Percentiles rank a stretch among this genome's conserved stretches.
Conservation (phyloP, 2,888 invertebrate species). For the Epiblema foenella region DNA sequence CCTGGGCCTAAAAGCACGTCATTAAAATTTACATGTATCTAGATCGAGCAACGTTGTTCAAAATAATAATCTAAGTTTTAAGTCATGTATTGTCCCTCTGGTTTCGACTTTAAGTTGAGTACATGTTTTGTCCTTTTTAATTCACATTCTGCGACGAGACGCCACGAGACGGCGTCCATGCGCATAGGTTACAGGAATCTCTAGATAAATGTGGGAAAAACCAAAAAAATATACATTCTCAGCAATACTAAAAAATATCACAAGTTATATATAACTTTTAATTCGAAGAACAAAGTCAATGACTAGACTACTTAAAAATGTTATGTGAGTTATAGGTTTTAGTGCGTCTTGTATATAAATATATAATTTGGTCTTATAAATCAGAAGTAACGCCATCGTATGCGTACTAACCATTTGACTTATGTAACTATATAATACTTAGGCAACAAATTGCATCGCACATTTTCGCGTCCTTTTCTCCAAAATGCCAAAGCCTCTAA, state of each 20-base stretch:
- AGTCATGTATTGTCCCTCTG: background rate
- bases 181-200: no score
- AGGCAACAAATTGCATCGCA: background rate
- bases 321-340: no score
- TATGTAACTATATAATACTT: background rate
- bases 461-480: background rate
- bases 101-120: background rate
- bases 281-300: no score
- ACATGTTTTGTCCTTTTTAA: background rate
- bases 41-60: constrained; percentile 2
- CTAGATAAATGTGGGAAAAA: no score
- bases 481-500: background rate
- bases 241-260: no score
- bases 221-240: no score
- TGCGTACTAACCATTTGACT: background rate
- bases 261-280: no score
- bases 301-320: no score
- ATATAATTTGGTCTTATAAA: background rate
- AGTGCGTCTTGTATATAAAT: no score
- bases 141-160: no score
- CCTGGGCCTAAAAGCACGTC: background rate
- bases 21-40: background rate
- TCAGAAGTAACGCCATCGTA: background rate
- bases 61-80: constrained; percentile 10
- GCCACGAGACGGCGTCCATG: no score